Percentiles rank a stretch among this genome's conserved stretches.
Evolutionary conservation across 2,888 invertebrate species (phyloP).

Genomic region (Cantharis rustica): DNA sequence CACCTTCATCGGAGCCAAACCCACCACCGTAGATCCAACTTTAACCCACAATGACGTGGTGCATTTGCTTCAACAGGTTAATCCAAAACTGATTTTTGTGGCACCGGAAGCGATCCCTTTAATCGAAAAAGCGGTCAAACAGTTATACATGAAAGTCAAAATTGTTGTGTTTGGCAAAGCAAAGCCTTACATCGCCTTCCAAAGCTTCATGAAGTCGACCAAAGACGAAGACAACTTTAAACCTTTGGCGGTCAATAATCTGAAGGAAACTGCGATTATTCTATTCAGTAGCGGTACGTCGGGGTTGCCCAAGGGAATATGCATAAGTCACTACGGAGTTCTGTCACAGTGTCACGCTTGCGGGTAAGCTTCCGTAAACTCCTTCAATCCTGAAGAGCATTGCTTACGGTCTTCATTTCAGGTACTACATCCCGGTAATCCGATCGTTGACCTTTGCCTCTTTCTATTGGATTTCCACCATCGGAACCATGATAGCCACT

Average conservation of each 20-base stretch:
- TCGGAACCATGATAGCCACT: background rate
- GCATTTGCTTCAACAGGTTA: constrained; percentile 25
- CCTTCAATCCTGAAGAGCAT: background rate
- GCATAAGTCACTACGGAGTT: constrained; percentile 27
- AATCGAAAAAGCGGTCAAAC: constrained; percentile 34
- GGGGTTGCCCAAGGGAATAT: constrained; percentile 38
- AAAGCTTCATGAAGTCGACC: constrained; percentile 42
- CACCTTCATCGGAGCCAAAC: constrained; percentile 2
- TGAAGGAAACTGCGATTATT: constrained; percentile 31
- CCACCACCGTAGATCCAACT: constrained; percentile 5
- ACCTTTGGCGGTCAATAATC: constrained; percentile 17
- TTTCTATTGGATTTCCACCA: background rate
- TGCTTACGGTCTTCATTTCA: background rate
- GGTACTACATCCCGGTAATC: background rate
- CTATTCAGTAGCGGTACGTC: constrained; percentile 40
- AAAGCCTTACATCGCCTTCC: constrained; percentile 26
- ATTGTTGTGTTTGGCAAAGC: constrained; percentile 44
- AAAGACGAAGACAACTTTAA: constrained; percentile 28
- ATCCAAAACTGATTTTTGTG: constrained; percentile 41
- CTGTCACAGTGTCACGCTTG: constrained; percentile 34
- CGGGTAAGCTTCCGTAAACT: background rate
- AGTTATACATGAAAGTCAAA: constrained; percentile 36
- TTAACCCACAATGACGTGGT: background rate
- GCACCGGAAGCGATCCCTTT: constrained; percentile 26
- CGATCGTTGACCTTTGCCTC: background rate